Evolutionary conservation across 37 sponge, comb jelly and placozoan species (phyloP).

Genomic region (Eunapius fragilis): DNA sequence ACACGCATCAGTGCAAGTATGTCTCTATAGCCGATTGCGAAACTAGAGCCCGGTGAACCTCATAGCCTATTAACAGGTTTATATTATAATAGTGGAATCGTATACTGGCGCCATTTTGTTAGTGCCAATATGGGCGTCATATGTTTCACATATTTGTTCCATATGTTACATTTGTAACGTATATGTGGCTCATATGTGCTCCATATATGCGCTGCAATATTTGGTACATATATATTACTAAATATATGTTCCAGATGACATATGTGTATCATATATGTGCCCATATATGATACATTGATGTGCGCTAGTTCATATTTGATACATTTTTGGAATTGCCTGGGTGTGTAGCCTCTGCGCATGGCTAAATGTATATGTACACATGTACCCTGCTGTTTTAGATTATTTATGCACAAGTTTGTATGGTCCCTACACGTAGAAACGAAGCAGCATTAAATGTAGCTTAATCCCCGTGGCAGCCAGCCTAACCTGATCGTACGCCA

Average conservation of each 20-base stretch:
- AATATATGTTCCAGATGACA: not conserved
- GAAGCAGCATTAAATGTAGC: not conserved
- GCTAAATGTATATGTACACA: too few relatives aligned
- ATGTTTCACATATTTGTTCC: not conserved
- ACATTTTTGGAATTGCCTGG: not conserved
- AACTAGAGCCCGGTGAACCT: too few relatives aligned
- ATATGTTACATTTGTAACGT: not conserved
- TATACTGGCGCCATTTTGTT: too few relatives aligned
- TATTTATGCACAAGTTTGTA: not conserved
- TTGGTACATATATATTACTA: not conserved
- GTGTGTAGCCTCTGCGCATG: not conserved
- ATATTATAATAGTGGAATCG: too few relatives aligned
- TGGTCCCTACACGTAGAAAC: not conserved
- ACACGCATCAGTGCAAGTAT: too few relatives aligned
- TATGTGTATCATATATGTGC: not conserved
- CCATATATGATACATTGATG: not conserved
- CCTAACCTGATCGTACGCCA: not conserved
- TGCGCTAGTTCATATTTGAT: too few relatives aligned
- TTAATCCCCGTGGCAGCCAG: not conserved
- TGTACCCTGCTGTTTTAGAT: too few relatives aligned
- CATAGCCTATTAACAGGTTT: too few relatives aligned
- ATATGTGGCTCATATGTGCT: not conserved
- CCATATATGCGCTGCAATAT: not conserved
- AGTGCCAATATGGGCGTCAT: too few relatives aligned
- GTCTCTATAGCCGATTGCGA: too few relatives aligned